Base-by-base conservation (phyloP, 2,797 vertebrate species). In the Hoplostethus atlanticus region DNA sequence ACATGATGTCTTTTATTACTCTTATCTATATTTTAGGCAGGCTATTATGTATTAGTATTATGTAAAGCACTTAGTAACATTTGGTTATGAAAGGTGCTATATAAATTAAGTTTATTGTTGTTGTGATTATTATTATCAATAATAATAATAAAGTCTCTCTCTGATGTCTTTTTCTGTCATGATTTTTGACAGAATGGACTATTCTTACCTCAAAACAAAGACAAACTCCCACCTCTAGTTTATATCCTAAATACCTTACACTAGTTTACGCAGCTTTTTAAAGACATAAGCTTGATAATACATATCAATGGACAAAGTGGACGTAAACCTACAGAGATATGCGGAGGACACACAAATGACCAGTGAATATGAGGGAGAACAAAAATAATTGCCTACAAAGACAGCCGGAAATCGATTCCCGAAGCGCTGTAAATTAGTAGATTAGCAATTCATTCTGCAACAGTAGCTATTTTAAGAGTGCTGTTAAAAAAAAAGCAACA, bases 381-480 rank as follows among this genome's bases (percentile, higher is more conserved):
- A 28, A 55, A 60, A 77, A 58, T 42, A 57, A 54, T 4, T 4
- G 44, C 21, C 15, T 47, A 17, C 50, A 64, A 66, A 85, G 53
- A 74, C 16, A 44, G 72, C 75, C 50, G 38, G 21, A 74, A 71
- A 60, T 12, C 8, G 30, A 63, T 50, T 30, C 51, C 5, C 16
- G 9, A 34, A 28, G 44, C 7, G 28, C 4, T 12, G 17, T 21
- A 30, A 59, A 59, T 42, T 34, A 13, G 17, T 5, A 59, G 48
- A 78, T 21, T n/a, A 48, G 54, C n/a, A 36, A 64, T 34, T 62
- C 42, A 40, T 60, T 60, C 58, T 38, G 53, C 53, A 54, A 64
- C 31, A 54, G 10, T 58, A 51, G 67, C 70, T 83, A 83, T 84
- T 86, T 83, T 64, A 74, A 57, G 76, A 77, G 7, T 13, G 31